A percentile compares a stretch with the other conserved stretches of the same genome.
Evolutionary conservation across 2,797 vertebrate genomes (phyloP).

Genomic region (Pteronotus mesoamericanus): DNA sequence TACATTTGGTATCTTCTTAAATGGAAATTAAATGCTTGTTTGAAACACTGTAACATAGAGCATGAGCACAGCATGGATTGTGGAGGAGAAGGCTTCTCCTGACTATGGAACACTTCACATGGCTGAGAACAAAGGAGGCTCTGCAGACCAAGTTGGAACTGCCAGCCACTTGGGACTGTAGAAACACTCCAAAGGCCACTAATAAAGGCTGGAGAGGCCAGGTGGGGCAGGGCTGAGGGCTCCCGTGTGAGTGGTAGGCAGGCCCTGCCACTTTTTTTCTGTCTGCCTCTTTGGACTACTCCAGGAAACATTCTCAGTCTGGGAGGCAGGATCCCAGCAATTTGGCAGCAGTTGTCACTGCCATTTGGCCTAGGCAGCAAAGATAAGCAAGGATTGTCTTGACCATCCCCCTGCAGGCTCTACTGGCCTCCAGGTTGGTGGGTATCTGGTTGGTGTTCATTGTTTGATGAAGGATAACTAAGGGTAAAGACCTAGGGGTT

Average conservation of each 20-base stretch:
- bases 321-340: not conserved
- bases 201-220: not conserved
- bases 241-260: not conserved
- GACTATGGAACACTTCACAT: slow-evolving; percentile 48
- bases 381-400: not conserved
- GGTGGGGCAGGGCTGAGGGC: not conserved
- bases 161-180: not conserved
- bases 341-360: not conserved
- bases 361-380: not conserved
- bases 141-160: not conserved
- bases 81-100: slow-evolving; percentile 59
- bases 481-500: not conserved
- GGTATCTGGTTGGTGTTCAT: not conserved
- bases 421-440: not conserved
- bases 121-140: slow-evolving; percentile 25
- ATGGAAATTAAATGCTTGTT: slow-evolving; percentile 76
- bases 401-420: not conserved
- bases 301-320: not conserved
- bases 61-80: slow-evolving; percentile 53
- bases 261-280: not conserved
- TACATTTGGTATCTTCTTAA: slow-evolving; percentile 74
- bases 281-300: not conserved
- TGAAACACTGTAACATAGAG: slow-evolving; percentile 69
- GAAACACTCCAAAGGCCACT: not conserved
- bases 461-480: not conserved